A percentile compares a stretch with the other conserved stretches of the same genome.
These are phyloP conservation scores for Drosophila lacicola DNA, from an alignment of 2,888 invertebrate species.

Conservation along the genomic window DNA sequence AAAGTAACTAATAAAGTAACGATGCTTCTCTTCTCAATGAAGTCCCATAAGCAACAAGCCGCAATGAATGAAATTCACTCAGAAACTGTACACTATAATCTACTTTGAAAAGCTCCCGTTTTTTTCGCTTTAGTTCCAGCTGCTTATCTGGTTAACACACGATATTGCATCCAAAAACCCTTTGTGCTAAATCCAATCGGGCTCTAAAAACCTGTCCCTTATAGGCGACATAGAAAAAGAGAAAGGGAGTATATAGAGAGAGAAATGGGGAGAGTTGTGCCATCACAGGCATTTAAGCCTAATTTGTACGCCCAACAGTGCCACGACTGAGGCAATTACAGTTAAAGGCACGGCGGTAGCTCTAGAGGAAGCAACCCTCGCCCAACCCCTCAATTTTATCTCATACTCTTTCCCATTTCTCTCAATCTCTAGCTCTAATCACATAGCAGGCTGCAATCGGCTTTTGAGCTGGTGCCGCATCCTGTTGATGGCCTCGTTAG, in stretches of 20 bases:
- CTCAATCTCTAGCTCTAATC: slow-evolving; percentile 57
- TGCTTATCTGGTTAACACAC: slow-evolving; percentile 25
- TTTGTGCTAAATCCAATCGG: slow-evolving; percentile 14
- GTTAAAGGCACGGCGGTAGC: slow-evolving; percentile 60
- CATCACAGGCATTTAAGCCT: slow-evolving; percentile 64
- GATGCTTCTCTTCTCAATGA: neutral
- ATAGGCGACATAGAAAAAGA: slow-evolving; percentile 1
- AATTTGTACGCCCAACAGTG: slow-evolving; percentile 56
- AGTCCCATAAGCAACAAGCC: neutral
- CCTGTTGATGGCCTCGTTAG: slow-evolving; percentile 80
- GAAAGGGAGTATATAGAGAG: neutral
- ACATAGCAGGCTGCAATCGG: slow-evolving; percentile 75
- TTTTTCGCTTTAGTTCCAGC: slow-evolving; percentile 30
- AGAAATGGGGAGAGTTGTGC: slow-evolving; percentile 4
- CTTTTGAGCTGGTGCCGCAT: slow-evolving; percentile 72
- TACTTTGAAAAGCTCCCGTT: slow-evolving; percentile 11
- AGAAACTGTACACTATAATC: slow-evolving; percentile 15
- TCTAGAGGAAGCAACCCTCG: slow-evolving; percentile 4
- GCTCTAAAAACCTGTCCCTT: slow-evolving; percentile 11
- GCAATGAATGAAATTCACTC: slow-evolving; percentile 7
- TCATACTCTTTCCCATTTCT: slow-evolving; percentile 10
- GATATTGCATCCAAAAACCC: neutral
- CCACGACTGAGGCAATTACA: slow-evolving; percentile 68
- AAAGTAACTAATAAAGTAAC: too few relatives aligned
- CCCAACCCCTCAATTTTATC: slow-evolving; percentile 6